Conservation (phyloP, 2,888 invertebrate species). For the Reticulitermes lucifugus region DNA sequence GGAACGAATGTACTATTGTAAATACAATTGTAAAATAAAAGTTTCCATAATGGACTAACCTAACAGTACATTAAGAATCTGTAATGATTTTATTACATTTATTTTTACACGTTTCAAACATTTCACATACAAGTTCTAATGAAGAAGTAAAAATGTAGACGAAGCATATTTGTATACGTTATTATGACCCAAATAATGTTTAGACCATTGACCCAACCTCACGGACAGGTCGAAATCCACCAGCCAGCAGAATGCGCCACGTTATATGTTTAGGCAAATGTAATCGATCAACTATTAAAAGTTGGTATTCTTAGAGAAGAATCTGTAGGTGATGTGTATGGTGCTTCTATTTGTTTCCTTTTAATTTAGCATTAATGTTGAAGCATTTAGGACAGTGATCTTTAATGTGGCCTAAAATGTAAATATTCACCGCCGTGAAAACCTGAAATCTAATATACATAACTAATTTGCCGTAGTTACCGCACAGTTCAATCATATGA, state of each 20-base stretch:
- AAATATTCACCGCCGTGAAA: too few species aligned
- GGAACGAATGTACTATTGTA: too few species aligned
- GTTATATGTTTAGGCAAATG: neutral
- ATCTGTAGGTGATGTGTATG: too few species aligned
- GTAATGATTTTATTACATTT: neutral
- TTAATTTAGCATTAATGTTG: too few species aligned
- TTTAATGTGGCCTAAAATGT: too few species aligned
- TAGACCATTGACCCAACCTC: slow-evolving; percentile 39
- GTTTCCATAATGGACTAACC: neutral
- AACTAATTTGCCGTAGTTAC: too few species aligned
- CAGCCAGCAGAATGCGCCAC: slow-evolving; percentile 2
- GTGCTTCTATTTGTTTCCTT: too few species aligned
- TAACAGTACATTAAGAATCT: neutral
- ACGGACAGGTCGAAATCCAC: slow-evolving; percentile 1
- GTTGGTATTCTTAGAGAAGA: neutral
- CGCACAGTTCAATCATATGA: too few species aligned
- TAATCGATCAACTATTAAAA: neutral
- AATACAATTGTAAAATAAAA: too few species aligned
- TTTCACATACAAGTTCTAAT: neutral
- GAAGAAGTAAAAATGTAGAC: neutral
- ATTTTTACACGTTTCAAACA: neutral
- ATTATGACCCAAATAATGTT: slow-evolving; percentile 22
- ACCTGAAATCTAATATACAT: too few species aligned
- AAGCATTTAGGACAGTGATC: too few species aligned
- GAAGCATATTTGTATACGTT: neutral